Percentiles rank a stretch among this genome's conserved stretches.
These are phyloP conservation scores for Chelon labrosus DNA, from an alignment of 2,797 vertebrate species.

Conservation along the genomic window DNA sequence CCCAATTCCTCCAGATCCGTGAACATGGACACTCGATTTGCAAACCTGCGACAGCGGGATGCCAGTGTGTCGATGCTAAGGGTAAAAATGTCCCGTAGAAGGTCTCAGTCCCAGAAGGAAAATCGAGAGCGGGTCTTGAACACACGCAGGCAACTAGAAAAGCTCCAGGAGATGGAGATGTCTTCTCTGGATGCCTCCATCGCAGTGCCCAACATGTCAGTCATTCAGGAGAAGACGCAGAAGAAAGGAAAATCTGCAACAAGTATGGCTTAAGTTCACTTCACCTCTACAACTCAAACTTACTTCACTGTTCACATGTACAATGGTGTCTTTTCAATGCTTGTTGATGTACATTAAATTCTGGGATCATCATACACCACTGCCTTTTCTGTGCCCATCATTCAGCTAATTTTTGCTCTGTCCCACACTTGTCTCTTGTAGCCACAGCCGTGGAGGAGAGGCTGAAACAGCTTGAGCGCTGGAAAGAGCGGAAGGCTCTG, in stretches of 20 bases:
- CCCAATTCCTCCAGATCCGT: constrained; percentile 20
- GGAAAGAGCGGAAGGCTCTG: constrained; percentile 92
- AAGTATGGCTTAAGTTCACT: constrained; percentile 46
- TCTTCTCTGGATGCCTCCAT: constrained; percentile 69
- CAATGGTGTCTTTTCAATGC: background rate
- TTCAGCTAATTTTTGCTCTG: background rate
- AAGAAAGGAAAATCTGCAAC: constrained; percentile 54
- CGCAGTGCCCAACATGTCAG: constrained; percentile 40
- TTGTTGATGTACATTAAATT: background rate
- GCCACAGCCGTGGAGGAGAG: constrained; percentile 78
- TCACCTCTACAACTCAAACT: background rate
- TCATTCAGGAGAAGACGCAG: constrained; percentile 43
- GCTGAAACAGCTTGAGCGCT: constrained; percentile 89
- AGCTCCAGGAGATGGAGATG: constrained; percentile 74
- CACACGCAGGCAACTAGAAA: constrained; percentile 87
- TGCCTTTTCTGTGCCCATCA: background rate
- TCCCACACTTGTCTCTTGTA: constrained; percentile 34
- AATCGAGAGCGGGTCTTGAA: constrained; percentile 88
- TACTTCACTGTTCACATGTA: background rate
- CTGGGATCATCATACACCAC: background rate
- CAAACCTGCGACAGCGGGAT: constrained; percentile 87
- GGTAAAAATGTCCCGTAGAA: constrained; percentile 88
- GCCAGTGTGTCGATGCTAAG: constrained; percentile 88
- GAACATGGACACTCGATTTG: constrained; percentile 86
- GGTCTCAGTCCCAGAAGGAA: constrained; percentile 91